Percentiles rank a stretch among this genome's conserved stretches.
Evolutionary conservation across 2,113 vertebrate species (phyloP).

Genomic region (Triplophysa rosa): DNA sequence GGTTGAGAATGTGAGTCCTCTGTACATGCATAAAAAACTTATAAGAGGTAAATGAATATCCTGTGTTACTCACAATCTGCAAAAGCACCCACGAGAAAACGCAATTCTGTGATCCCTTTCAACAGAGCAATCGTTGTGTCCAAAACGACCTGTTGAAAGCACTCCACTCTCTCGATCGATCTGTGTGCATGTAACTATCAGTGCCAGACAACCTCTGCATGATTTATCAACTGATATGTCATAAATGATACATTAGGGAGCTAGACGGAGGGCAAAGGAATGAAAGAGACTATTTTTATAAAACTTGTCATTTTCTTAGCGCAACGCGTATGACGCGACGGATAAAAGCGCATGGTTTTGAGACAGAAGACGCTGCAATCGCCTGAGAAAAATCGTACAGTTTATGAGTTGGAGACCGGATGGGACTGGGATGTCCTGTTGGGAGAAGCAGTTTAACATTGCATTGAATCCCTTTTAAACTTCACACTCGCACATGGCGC

Average conservation of each 20-base stretch:
- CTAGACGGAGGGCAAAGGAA: no score
- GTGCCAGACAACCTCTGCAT: background rate
- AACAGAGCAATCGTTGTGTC: background rate
- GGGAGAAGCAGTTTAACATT: no score
- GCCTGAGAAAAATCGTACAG: no score
- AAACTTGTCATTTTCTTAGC: no score
- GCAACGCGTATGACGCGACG: no score
- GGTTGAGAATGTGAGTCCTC: conserved; percentile 59
- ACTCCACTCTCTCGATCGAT: background rate
- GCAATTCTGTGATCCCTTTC: background rate
- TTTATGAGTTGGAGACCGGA: no score
- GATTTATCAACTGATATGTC: no score
- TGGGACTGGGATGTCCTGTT: no score
- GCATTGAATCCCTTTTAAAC: background rate
- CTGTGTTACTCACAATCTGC: background rate
- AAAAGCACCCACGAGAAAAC: background rate
- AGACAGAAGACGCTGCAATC: no score
- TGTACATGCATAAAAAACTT: conserved; percentile 40
- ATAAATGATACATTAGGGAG: no score
- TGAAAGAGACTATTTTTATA: no score
- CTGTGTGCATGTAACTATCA: background rate
- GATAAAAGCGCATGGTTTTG: no score
- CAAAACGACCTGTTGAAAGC: background rate
- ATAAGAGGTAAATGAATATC: background rate
- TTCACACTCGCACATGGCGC: background rate